Evolutionary conservation across 2,888 invertebrate genomes (phyloP).

Genomic region (Coenonympha glycerion): DNA sequence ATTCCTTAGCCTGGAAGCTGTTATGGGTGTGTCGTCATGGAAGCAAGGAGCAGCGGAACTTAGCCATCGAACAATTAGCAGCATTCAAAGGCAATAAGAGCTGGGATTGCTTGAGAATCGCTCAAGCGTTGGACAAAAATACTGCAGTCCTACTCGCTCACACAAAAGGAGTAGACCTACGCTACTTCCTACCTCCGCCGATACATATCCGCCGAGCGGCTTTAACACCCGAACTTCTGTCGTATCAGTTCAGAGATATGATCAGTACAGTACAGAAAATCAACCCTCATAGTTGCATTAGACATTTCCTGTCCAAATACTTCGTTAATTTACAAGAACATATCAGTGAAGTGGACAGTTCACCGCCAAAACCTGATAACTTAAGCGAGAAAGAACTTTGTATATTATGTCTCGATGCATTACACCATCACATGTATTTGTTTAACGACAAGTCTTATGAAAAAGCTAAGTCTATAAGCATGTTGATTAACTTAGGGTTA

Average conservation of each 20-base stretch:
- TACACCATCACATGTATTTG: constrained; percentile 59
- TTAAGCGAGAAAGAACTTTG: constrained; percentile 60
- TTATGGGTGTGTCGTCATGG: constrained; percentile 80
- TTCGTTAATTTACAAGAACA: constrained; percentile 62
- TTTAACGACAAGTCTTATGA: constrained; percentile 45
- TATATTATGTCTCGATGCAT: constrained; percentile 57
- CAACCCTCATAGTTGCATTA: constrained; percentile 56
- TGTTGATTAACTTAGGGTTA: constrained; percentile 47
- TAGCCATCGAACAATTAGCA: constrained; percentile 80
- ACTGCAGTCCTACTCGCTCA: constrained; percentile 88
- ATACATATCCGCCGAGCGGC: constrained; percentile 63
- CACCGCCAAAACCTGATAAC: constrained; percentile 60
- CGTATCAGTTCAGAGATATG: constrained; percentile 56
- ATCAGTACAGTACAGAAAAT: constrained; percentile 43
- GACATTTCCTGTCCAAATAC: constrained; percentile 59
- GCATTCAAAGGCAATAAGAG: constrained; percentile 79
- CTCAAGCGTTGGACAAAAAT: constrained; percentile 85
- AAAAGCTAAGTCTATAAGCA: constrained; percentile 42
- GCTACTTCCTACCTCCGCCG: constrained; percentile 85
- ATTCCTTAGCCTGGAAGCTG: constrained; percentile 80
- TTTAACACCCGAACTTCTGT: constrained; percentile 52
- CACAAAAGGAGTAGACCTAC: constrained; percentile 79
- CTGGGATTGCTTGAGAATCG: constrained; percentile 83
- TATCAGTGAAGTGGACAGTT: constrained; percentile 54
- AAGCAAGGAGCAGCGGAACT: constrained; percentile 76